Evolutionary conservation across 2,797 vertebrate genomes (phyloP), one percentile per base, ranked within the genome.

Genomic region (Spea hammondii): DNA sequence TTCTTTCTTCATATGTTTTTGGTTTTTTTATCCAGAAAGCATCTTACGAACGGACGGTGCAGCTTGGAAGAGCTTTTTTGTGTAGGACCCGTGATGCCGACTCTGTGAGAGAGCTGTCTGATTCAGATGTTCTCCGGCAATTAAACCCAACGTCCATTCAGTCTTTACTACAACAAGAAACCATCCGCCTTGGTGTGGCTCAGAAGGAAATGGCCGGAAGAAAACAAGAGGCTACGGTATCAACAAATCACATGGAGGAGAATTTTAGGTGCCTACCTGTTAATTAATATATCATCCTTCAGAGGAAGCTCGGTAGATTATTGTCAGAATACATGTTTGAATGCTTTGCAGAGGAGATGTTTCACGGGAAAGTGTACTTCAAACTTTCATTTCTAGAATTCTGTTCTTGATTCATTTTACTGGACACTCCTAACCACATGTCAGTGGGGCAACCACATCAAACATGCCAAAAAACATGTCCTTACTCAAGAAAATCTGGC

Each of bases 61-160:
- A 84, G 8, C 83, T 86, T 69, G 75, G 83, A 0, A 78, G 72
- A 75, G 17, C 75, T 46, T 79, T 90, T 60, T 84, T 90, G 53
- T 17, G 17, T 2, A 74, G 50, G 47, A 82, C 71, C 0, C 65
- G 7, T 4, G 82, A 85, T 1, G 44, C 50, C 0, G 0, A 7
- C 0, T 65, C 85, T 9, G 32, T 87, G 0, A 53, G 79, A 0
- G 62, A 8, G 0, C 4, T 84, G 8, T 70, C 86, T 0, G 1
- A 64, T 4, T 83, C 85, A 78, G 76, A 84, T 55, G 84, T 88
- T 3, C 82, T 91, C 6, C 82, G 76, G 55, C 46, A 72, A 45
- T 70, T 91, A 49, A 86, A 74, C 0, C 4, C 46, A 5, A 65
- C 76, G 11, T 83, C 84, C 1, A 32, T 89, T 51, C 72, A 83